Base-by-base conservation (phyloP, 2,888 invertebrate species). In the Danaus chrysippus region DNA sequence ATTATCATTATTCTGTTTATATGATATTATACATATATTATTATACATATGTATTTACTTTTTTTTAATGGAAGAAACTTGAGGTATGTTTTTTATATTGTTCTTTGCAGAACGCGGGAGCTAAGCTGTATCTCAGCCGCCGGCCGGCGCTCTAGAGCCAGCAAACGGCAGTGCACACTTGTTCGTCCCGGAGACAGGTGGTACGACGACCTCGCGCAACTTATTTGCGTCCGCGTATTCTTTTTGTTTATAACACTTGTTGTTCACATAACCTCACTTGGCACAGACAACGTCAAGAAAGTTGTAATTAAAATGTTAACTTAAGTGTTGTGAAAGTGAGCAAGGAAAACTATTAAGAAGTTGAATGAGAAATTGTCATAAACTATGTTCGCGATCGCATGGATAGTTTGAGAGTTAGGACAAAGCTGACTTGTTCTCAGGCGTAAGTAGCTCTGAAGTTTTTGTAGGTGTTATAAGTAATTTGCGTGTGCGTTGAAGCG, bases 191-290 rank as follows among this genome's bases (percentile, higher is more conserved):
- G 82, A 79, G 84, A 81, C 87, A 90, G 91, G 89, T 89, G 89
- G 81, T 82, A 78, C 79, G 82, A 72, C 73, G 77, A 77, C 77
- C 74, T 76, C 66, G 69, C 71, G 70, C 73, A 73, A 76, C 71
- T 78, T 83, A 81, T 77, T 83, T 83, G 79, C 80, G 81, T 76
- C 84, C 88, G 87, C 87, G 88, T 83, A 79, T 81, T 76, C 74
- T 75, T 81, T 83, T 87, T 85, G 87, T 87, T 84, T 84, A 82
- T 76, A 82, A 78, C 82, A 86, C 81, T 88, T 86, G 83, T 83
- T 81, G 81, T 84, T 76, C 76, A 70, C 71, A 72, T 73, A 46
- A 61, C 76, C 70, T 73, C 72, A 66, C 70, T 67, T 64, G 17
- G 6, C 34, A 44, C 10, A 42, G 54, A 34, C 42, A 34, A 12